phyloP scores from a whole-genome alignment of 2,888 invertebrate species.

The Cephus spinipes region DNA sequence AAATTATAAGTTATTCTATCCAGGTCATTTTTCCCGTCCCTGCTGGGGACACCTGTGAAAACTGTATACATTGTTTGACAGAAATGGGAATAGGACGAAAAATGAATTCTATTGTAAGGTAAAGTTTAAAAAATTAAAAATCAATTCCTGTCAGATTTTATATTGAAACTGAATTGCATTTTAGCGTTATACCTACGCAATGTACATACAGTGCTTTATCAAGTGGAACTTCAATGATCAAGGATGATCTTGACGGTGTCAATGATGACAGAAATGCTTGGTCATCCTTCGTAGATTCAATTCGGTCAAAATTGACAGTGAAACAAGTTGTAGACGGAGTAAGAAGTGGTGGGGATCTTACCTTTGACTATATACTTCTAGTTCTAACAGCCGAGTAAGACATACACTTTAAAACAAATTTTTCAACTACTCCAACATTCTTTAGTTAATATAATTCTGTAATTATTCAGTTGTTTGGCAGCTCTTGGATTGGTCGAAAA shows the following conservation, averaged over 20 bases:
- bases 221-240: slow-evolving; percentile 29
- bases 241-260: slow-evolving; percentile 12
- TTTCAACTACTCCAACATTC: background rate
- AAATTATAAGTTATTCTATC: slow-evolving; percentile 11
- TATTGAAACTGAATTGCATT: slow-evolving; percentile 14
- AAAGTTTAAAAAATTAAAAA: slow-evolving; percentile 37
- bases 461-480: slow-evolving; percentile 77
- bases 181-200: slow-evolving; percentile 59
- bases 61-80: slow-evolving; percentile 79
- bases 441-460: background rate
- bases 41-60: slow-evolving; percentile 79
- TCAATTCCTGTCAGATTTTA: background rate
- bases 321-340: slow-evolving; percentile 88
- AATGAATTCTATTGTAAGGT: slow-evolving; percentile 80
- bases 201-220: slow-evolving; percentile 57
- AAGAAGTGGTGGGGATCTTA: slow-evolving; percentile 79
- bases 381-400: slow-evolving; percentile 86
- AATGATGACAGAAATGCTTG: slow-evolving; percentile 74
- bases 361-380: slow-evolving; percentile 85
- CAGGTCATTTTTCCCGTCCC: slow-evolving; percentile 74
- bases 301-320: slow-evolving; percentile 83
- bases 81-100: slow-evolving; percentile 78
- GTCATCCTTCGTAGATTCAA: slow-evolving; percentile 80
- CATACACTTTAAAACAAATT: slow-evolving; percentile 7
- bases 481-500: slow-evolving; percentile 87